phyloP scores from a whole-genome alignment of 2,888 invertebrate species.

The Apeira syringaria region DNA sequence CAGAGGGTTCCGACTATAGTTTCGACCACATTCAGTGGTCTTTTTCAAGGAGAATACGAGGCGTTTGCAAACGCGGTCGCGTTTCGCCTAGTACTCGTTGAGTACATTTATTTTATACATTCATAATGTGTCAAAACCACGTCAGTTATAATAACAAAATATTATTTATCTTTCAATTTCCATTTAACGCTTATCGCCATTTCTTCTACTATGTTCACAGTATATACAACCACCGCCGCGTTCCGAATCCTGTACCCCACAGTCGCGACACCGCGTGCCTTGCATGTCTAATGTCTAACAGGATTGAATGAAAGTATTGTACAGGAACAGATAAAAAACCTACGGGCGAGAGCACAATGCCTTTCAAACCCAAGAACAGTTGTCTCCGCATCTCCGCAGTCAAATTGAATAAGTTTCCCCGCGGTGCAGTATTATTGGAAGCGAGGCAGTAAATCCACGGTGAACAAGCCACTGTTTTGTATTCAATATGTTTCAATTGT shows the following conservation, averaged over 20 bases:
- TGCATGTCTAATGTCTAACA: conserved; percentile 65
- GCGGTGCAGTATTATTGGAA: conserved; percentile 59
- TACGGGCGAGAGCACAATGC: conserved; percentile 61
- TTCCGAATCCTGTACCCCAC: conserved; percentile 33
- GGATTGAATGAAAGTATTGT: conserved; percentile 78
- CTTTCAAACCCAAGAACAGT: conserved; percentile 70
- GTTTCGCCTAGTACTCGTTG: too few species aligned
- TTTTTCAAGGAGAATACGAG: too few species aligned
- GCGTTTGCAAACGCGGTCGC: too few species aligned
- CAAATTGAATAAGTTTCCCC: conserved; percentile 77
- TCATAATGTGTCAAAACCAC: too few species aligned
- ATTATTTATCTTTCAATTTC: too few species aligned
- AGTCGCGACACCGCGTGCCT: conserved; percentile 66
- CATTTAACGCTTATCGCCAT: conserved; percentile 4
- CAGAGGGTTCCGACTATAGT: too few species aligned
- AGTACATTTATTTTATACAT: too few species aligned
- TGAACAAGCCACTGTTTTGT: conserved; percentile 9
- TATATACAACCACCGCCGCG: not conserved
- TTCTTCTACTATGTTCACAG: not conserved
- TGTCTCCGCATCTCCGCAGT: conserved; percentile 63
- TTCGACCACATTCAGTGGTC: too few species aligned
- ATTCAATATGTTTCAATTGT: conserved; percentile 3
- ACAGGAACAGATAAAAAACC: conserved; percentile 60
- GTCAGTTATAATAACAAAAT: too few species aligned
- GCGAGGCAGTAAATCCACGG: conserved; percentile 11